These are phyloP conservation scores for Ephialtes manifestator DNA, from an alignment of 2,888 invertebrate genomes.

Conservation along the genomic window DNA sequence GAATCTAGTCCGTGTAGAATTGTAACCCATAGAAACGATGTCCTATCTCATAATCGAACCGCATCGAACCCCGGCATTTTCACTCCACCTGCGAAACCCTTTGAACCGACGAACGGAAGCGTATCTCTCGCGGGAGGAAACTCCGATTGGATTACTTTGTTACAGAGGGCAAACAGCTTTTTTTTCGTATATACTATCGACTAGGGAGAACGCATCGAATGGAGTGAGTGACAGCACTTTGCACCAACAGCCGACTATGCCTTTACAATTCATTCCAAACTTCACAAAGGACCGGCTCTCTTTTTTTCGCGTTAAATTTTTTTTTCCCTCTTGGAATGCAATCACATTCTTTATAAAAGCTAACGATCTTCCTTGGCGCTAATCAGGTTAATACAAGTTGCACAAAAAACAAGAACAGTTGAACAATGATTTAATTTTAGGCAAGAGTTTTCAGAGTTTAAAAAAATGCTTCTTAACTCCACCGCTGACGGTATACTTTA, in stretches of 20 bases:
- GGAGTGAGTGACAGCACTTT: constrained; percentile 26
- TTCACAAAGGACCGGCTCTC: constrained; percentile 22
- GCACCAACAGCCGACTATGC: constrained; percentile 24
- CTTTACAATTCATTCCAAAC: constrained; percentile 32
- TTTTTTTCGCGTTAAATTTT: background rate
- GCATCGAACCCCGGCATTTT: constrained; percentile 19
- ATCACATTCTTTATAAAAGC: background rate
- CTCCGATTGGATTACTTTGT: constrained; percentile 58
- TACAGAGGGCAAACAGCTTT: constrained; percentile 29
- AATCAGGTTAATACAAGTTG: too few species aligned
- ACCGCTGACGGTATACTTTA: too few species aligned
- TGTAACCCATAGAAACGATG: too few species aligned
- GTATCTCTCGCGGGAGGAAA: constrained; percentile 32
- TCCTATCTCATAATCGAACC: too few species aligned
- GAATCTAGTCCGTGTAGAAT: too few species aligned
- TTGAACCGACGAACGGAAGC: constrained; percentile 57
- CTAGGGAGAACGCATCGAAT: constrained; percentile 16
- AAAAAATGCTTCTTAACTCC: too few species aligned
- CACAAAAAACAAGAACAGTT: too few species aligned
- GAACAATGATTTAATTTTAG: too few species aligned
- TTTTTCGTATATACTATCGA: constrained; percentile 14
- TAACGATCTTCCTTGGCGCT: background rate
- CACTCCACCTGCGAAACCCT: constrained; percentile 8
- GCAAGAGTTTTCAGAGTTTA: too few species aligned
- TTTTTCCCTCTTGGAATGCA: background rate